A percentile compares a stretch with the other conserved stretches of the same genome.
Evolutionary conservation across 1,140 invertebrate genomes (phyloP).

Genomic region (Cyrtorhinus lividipennis): DNA sequence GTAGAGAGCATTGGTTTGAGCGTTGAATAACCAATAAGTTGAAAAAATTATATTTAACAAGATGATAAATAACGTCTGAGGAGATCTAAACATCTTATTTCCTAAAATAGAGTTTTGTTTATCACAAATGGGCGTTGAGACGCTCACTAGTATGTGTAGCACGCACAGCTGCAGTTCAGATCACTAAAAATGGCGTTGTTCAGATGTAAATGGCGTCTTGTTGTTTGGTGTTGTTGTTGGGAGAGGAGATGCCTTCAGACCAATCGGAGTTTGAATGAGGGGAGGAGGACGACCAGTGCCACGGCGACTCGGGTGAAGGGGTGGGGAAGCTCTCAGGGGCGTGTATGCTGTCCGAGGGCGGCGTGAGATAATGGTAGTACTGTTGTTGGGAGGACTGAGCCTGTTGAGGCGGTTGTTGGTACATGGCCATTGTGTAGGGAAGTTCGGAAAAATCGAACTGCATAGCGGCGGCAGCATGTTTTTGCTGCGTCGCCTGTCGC

Average conservation of each 20-base stretch:
- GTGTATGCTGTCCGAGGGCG: conserved; percentile 63
- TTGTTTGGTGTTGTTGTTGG: conserved; percentile 44
- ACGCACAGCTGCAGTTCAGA: neutral
- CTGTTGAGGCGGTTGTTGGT: conserved; percentile 23
- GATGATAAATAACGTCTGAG: neutral
- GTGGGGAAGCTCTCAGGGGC: conserved; percentile 76
- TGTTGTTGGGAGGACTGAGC: conserved; percentile 30
- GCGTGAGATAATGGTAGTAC: conserved; percentile 66
- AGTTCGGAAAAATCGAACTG: conserved; percentile 23
- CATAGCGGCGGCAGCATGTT: conserved; percentile 36
- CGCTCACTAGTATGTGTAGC: neutral
- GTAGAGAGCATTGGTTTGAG: neutral
- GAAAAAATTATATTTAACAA: neutral
- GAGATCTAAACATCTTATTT: conserved; percentile 2
- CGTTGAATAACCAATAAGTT: neutral
- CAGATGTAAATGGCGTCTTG: conserved; percentile 66
- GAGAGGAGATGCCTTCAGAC: conserved; percentile 82
- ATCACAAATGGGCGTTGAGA: neutral
- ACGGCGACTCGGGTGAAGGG: conserved; percentile 82
- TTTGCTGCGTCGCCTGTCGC: conserved; percentile 73
- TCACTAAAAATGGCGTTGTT: too few relatives aligned
- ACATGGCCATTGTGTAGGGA: conserved; percentile 17
- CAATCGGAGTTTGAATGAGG: conserved; percentile 84
- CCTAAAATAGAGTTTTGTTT: neutral
- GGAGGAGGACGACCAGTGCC: conserved; percentile 88